Conservation (phyloP, 2,113 vertebrate genomes). For the Caretta caretta region DNA sequence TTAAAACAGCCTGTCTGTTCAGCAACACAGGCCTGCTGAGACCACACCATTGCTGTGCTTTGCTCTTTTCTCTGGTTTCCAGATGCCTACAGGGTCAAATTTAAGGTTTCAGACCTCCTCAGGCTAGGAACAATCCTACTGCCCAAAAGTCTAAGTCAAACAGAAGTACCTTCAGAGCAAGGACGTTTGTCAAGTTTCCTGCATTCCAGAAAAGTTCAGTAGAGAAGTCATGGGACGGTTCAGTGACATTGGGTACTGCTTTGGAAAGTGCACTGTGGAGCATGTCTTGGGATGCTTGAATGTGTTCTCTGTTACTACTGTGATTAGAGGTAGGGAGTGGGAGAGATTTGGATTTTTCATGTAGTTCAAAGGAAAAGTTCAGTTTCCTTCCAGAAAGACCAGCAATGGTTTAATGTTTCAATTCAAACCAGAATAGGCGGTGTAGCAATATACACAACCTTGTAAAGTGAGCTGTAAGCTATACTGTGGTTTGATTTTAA, state of each 20-base stretch:
- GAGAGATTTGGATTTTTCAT: accelerated
- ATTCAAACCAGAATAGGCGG: background rate
- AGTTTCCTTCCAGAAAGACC: background rate
- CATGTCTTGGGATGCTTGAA: background rate
- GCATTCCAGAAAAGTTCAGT: background rate
- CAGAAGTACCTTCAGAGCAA: background rate
- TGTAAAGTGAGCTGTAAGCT: background rate
- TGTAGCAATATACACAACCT: background rate
- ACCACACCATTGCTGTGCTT: background rate
- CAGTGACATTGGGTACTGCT: background rate
- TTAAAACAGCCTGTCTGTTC: background rate
- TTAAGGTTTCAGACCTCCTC: background rate
- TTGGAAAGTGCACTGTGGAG: background rate
- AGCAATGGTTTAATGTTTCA: background rate
- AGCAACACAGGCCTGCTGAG: background rate
- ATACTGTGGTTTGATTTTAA: accelerated
- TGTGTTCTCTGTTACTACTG: background rate
- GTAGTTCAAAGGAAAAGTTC: background rate
- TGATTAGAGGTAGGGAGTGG: background rate
- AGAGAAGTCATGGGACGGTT: background rate
- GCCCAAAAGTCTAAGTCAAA: background rate
- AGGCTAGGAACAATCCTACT: background rate
- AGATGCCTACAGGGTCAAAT: background rate
- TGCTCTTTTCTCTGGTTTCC: background rate
- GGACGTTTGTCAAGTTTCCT: background rate